Base-by-base conservation (phyloP, 2,888 invertebrate species). In the Gortyna flavago region DNA sequence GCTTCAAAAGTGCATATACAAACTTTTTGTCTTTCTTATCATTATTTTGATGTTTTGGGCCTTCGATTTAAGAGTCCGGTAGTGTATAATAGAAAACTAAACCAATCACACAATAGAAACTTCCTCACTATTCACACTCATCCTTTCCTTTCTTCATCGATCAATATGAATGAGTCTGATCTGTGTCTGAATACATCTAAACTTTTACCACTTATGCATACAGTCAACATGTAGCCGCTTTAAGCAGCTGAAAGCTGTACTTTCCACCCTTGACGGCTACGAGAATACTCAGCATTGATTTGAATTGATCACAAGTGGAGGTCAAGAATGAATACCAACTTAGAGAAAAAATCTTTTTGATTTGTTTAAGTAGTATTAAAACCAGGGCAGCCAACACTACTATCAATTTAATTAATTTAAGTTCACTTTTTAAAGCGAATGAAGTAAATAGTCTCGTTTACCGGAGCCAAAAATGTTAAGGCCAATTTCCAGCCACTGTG, bases 141-240 rank as follows among this genome's bases (percentile, higher is more conserved):
- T n/a, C 1, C 73, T 71, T 81, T 77, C 71, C 35, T 69, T 18
- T 54, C 25, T 65, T 57, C 25, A 29, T 59, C 41, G 21, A 81
- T 82, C 70, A 83, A 83, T 83, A 84, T 80, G 75, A 73, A 83
- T 80, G 83, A 84, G 54, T 41, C 57, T 69, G 57, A 75, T 68
- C 74, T 79, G 57, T 68, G 74, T 62, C 29, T 71, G 41, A 65
- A 29, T 41, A n/a, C 44, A 65, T 51, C n/a, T 71, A 62, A 64
- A 77, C 81, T 81, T 78, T 81, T 84, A 72, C 81, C 81, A 81
- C 77, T 84, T 84, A 75, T 38, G 41, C 70, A 67, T 6, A 67
- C 75, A 73, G 72, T 79, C 57, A 70, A 71, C 67, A 38, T 64
- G 67, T 71, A 21, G n/a, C 51, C n/a, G 61, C 41, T 73, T 78